Evolutionary conservation across 2,888 invertebrate species (phyloP), one percentile per base, ranked within the genome.

Genomic region (Mythimna vitellina): DNA sequence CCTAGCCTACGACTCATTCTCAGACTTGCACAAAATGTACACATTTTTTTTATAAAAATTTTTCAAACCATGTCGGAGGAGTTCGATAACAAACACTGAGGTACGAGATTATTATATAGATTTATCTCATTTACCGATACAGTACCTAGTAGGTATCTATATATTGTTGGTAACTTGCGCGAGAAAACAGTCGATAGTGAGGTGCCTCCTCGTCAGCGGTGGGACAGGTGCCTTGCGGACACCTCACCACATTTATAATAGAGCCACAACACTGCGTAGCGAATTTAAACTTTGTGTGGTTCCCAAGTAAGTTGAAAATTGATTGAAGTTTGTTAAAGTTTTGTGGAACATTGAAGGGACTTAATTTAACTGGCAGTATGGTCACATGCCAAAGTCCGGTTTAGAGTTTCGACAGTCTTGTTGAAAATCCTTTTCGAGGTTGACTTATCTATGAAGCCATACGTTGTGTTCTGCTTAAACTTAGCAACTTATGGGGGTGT

Each of bases 401-500:
- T 65, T 60, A 32, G 3, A 80, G 65, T 78, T 82, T 74, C 49
- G 75, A 57, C n/a, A 67, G 32, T 29, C 6, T 54, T 70, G 70
- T 57, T 65, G 42, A 46, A 53, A 70, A 67, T 68, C 69, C 69
- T 62, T 60, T 58, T 9, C 25, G 14, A 38, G 12, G 10, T n/a
- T 32, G 25, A 58, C 53, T 58, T 73, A 70, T 51, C 70, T 35
- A 32, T 70, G 8, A 20, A 51, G 10, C 57, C 9, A 25, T 57
- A 49, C 12, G 35, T 49, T 56, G 46, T 25, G 14, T 9, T 56
- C 0, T 7, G 49, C 49, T 32, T n/a, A 38, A 68, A 38, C 6
- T 57, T 20, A 20, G 38, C 22, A 68, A 38, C 8, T 57, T 22
- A 20, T 22, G 14, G 14, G 4, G 29, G 1, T 38, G 9, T 29